phyloP scores from a whole-genome alignment of 2,888 invertebrate species.

The Antitype chi region DNA sequence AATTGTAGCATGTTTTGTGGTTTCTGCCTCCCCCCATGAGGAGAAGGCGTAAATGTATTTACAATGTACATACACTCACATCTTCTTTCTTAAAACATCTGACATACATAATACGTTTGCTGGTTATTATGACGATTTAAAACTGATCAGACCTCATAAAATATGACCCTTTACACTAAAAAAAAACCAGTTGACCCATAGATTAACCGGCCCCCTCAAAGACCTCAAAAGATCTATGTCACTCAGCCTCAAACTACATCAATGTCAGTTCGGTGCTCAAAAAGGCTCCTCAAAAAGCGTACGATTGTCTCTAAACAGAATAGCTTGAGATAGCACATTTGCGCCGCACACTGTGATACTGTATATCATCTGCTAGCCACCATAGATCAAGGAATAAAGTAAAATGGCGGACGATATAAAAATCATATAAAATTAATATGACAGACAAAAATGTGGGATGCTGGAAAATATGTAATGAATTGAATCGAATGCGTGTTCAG shows the following conservation, averaged over 20 bases:
- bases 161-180: not conserved
- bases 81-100: no score
- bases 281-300: constrained; percentile 43
- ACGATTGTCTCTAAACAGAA: constrained; percentile 80
- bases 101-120: no score
- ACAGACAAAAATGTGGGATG: no score
- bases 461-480: not conserved
- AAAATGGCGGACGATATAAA: constrained; percentile 16
- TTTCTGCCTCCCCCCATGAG: not conserved
- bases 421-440: not conserved
- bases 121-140: not conserved
- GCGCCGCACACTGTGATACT: constrained; percentile 80
- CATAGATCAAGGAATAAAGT: constrained; percentile 64
- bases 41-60: not conserved
- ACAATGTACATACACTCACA: not conserved
- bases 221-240: constrained; percentile 42
- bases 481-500: not conserved
- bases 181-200: not conserved
- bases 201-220: not conserved
- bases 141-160: not conserved
- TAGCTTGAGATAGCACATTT: constrained; percentile 82
- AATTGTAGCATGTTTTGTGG: not conserved
- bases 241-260: constrained; percentile 22
- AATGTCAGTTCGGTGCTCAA: constrained; percentile 61
- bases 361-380: constrained; percentile 79